phyloP scores from a whole-genome alignment of 2,888 invertebrate species.

The Philereme transversata region DNA sequence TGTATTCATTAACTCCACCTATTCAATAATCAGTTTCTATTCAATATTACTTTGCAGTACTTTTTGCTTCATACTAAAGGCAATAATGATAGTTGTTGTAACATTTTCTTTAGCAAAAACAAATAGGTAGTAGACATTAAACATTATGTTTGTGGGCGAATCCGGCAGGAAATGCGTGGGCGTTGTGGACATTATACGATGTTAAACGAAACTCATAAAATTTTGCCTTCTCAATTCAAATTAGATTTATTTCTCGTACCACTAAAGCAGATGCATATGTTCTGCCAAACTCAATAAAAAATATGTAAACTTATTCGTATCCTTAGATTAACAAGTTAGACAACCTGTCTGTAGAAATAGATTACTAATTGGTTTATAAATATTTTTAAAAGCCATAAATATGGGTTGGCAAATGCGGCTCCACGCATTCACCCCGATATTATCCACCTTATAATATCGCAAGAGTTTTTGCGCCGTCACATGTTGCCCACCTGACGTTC shows the following conservation, averaged over 20 bases:
- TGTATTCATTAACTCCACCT: neutral
- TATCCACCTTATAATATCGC: conserved; percentile 33
- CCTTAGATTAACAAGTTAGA: too few relatives aligned
- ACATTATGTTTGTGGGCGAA: conserved; percentile 43
- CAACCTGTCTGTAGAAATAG: conserved; percentile 2
- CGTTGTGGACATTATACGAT: conserved; percentile 34
- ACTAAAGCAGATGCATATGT: conserved; percentile 6
- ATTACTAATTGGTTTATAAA: conserved; percentile 1
- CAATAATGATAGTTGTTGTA: neutral
- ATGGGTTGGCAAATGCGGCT: conserved; percentile 14
- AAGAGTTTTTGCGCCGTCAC: conserved; percentile 55
- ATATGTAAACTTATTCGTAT: neutral
- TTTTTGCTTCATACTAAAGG: neutral
- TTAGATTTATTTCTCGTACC: conserved; percentile 18
- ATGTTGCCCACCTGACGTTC: conserved; percentile 70
- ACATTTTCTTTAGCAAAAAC: neutral
- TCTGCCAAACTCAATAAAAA: conserved; percentile 1
- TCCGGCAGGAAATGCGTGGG: conserved; percentile 54
- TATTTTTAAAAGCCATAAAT: conserved; percentile 8
- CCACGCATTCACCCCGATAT: conserved; percentile 19
- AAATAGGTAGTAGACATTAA: neutral
- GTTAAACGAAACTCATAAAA: conserved; percentile 23
- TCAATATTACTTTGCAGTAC: neutral
- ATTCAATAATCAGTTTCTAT: neutral
- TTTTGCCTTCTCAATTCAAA: conserved; percentile 24